These are phyloP conservation scores for Agrotis puta DNA, from an alignment of 2,888 invertebrate genomes.

Conservation along the genomic window DNA sequence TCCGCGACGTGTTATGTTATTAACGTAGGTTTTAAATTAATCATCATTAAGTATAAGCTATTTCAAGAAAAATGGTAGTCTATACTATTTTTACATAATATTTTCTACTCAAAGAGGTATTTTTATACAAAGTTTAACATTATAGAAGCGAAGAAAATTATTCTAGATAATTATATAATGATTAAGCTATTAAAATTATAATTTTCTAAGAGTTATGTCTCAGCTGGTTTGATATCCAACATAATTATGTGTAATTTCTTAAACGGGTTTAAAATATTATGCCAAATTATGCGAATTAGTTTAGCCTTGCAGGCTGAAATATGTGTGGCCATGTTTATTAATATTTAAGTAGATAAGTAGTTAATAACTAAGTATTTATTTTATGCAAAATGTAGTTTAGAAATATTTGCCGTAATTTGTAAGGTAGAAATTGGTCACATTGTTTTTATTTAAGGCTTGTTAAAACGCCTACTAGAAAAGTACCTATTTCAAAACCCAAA, in stretches of 20 bases:
- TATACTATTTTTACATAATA: background rate
- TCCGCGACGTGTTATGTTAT: too few relatives aligned
- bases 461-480: too few relatives aligned
- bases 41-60: too few relatives aligned
- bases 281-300: conserved; percentile 13
- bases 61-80: too few relatives aligned
- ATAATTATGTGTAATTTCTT: conserved; percentile 15
- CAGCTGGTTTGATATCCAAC: conserved; percentile 7
- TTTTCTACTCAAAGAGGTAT: background rate
- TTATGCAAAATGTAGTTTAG: too few relatives aligned
- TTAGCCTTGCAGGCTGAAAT: background rate
- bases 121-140: background rate
- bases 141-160: background rate
- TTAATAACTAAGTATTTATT: background rate
- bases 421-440: too few relatives aligned
- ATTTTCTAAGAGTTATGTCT: conserved; percentile 16
- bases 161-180: conserved; percentile 7
- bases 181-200: conserved; percentile 38
- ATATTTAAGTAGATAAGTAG: background rate
- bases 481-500: too few relatives aligned
- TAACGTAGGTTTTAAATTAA: too few relatives aligned
- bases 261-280: conserved; percentile 15
- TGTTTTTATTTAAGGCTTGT: too few relatives aligned
- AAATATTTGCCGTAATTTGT: too few relatives aligned
- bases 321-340: conserved; percentile 4